Evolutionary conservation across 1,140 invertebrate genomes (phyloP).

Genomic region (Pentalonia nigronervosa): DNA sequence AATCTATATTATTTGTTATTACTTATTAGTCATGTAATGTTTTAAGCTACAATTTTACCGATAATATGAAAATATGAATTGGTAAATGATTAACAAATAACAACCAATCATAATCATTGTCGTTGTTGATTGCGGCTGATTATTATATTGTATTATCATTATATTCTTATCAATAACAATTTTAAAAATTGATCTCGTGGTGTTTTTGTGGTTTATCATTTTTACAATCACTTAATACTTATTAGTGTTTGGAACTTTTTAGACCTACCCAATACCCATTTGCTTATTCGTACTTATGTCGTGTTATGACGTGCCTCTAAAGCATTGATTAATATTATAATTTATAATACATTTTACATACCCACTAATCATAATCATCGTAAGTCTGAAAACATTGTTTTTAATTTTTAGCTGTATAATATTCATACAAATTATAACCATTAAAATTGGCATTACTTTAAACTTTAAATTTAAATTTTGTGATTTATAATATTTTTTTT

Average conservation of each 20-base stretch:
- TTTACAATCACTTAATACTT: neutral
- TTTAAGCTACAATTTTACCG: neutral
- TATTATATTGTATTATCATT: neutral
- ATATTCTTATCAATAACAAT: neutral
- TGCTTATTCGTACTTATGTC: neutral
- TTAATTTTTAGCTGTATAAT: neutral
- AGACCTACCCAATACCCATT: neutral
- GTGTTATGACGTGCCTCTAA: slow-evolving; percentile 22
- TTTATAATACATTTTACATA: neutral
- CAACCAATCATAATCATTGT: neutral
- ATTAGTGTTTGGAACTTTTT: neutral
- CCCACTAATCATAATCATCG: neutral
- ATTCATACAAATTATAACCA: neutral
- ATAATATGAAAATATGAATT: slow-evolving; percentile 12
- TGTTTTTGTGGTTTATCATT: slow-evolving; percentile 1
- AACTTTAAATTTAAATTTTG: too few relatives aligned
- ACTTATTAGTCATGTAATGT: neutral
- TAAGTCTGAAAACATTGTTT: neutral
- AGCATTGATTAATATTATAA: neutral
- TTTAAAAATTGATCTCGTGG: slow-evolving; percentile 16
- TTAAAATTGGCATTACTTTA: neutral
- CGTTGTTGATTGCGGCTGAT: neutral
- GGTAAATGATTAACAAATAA: neutral
- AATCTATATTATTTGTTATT: neutral
- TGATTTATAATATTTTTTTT: neutral